Evolutionary conservation across 2,113 vertebrate genomes (phyloP).

Genomic region (Riparia riparia): DNA sequence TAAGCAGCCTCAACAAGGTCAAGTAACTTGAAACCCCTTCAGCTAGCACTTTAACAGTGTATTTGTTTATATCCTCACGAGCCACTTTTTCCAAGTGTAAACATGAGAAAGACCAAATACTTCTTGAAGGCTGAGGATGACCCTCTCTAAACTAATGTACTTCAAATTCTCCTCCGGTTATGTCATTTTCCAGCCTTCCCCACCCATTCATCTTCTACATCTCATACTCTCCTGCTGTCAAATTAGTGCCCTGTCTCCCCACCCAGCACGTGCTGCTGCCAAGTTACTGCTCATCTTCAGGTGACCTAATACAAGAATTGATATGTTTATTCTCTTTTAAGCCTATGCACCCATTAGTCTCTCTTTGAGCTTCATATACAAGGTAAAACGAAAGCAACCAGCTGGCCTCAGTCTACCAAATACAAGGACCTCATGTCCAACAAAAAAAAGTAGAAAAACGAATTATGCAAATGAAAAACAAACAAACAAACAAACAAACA

Average conservation of each 20-base stretch:
- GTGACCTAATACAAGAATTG: background rate
- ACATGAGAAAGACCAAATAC: background rate
- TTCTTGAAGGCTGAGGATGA: background rate
- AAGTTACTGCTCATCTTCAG: constrained; percentile 23
- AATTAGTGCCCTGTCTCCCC: background rate
- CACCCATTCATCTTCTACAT: background rate
- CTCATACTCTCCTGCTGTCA: background rate
- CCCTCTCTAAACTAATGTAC: background rate
- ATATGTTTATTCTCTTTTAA: background rate
- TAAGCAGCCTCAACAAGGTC: background rate
- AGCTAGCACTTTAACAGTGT: rapidly evolving
- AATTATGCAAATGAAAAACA: rapidly evolving
- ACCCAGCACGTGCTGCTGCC: background rate
- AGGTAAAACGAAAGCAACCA: background rate
- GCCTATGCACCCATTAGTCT: rapidly evolving
- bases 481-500: no score
- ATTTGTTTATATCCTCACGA: background rate
- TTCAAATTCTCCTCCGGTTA: background rate
- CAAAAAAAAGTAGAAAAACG: background rate
- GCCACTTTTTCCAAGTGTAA: background rate
- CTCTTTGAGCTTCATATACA: background rate
- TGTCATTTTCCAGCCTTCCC: background rate
- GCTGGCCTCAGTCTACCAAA: background rate
- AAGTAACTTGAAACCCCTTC: background rate
- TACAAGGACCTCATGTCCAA: background rate